Base-by-base conservation (phyloP, 1,140 invertebrate species). In the Pseudomyrmex gracilis region DNA sequence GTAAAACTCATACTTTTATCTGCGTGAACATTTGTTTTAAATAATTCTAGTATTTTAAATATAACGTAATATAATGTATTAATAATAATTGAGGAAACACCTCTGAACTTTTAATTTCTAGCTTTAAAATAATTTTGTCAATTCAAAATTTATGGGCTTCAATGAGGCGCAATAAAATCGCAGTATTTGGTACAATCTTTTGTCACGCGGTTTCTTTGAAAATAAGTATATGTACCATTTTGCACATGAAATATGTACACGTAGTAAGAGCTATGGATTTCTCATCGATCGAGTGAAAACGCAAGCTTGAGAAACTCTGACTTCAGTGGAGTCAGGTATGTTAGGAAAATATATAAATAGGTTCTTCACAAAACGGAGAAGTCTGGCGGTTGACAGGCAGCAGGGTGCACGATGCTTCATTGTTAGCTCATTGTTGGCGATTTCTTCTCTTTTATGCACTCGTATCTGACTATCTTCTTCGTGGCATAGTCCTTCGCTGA, bases 391-490 rank as follows among this genome's bases (percentile, higher is more conserved):
- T 76, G 86, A 85, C 86, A 77, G 84, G 84, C 85, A 84, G 77
- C 82, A 67, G 83, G 89, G 87, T 87, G 85, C 83, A 83, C 78
- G 73, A 78, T 64, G 74, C 70, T 80, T 85, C 78, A 91, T 92
- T 91, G 90, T 92, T 88, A 73, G 63, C 74, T 92, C 91, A 89
- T 91, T 91, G 90, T 92, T 89, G 87, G 84, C 67, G 85, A 92
- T 92, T 92, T 82, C 84, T 87, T 86, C 84, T 77, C 24, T 83
- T 86, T 87, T 82, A 78, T 88, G 49, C 66, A 70, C 77, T 51
- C 87, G 60, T 88, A 76, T 88, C 74, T 66, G 71, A 15, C 87
- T 88, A 82, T 83, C 76, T 88, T 55, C 55, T 17, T 49, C 68
- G 34, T 13, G 58, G 45, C n/a, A 70, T 53, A 47, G 76, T 60